These are phyloP conservation scores for Saturnia pavonia DNA, from an alignment of 2,888 invertebrate genomes.

Conservation along the genomic window DNA sequence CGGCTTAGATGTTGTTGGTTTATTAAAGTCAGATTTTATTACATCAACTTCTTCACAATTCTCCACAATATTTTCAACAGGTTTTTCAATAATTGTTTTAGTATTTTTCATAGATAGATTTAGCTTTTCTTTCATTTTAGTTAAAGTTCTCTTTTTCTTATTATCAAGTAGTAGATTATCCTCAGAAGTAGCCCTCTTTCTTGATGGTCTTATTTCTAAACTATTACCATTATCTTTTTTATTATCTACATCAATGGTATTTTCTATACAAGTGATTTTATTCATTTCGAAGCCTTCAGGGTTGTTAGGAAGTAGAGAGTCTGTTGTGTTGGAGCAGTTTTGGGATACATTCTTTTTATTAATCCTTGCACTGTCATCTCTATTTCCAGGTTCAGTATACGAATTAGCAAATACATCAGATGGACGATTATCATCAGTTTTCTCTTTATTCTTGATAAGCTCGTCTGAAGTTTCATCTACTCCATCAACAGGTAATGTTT, in stretches of 20 bases:
- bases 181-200: conserved; percentile 32
- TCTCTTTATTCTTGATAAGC: conserved; percentile 12
- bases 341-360: conserved; percentile 26
- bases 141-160: conserved; percentile 30
- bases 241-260: conserved; percentile 21
- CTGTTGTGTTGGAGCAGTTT: conserved; percentile 47
- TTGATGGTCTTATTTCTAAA: conserved; percentile 13
- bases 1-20: neutral
- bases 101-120: conserved; percentile 4
- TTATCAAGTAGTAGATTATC: conserved; percentile 27
- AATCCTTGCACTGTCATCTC: conserved; percentile 20
- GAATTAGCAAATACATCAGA: conserved; percentile 22
- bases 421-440: conserved; percentile 8
- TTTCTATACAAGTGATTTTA: conserved; percentile 22
- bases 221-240: conserved; percentile 17
- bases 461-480: conserved; percentile 11
- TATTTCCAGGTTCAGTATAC: conserved; percentile 14
- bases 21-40: neutral
- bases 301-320: conserved; percentile 66
- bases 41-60: neutral
- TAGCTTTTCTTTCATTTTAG: conserved; percentile 23
- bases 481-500: neutral
- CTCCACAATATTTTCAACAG: conserved; percentile 5
- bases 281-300: conserved; percentile 56
- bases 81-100: neutral